These are phyloP conservation scores for Xiphorhynchus elegans DNA, from an alignment of 2,113 vertebrate genomes.

Conservation along the genomic window DNA sequence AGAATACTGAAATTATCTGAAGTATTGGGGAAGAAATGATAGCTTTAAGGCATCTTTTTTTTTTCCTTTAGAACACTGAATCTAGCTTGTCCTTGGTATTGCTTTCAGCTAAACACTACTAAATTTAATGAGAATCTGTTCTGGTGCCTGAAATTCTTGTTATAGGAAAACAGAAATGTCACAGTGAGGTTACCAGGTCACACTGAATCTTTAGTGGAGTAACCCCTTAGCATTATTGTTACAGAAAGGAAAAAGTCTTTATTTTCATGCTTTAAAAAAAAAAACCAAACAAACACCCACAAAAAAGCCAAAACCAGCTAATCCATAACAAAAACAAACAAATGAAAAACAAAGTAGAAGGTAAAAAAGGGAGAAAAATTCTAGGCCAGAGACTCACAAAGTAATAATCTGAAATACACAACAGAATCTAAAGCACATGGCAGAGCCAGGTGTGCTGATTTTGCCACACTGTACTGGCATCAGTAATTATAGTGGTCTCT, in stretches of 20 bases:
- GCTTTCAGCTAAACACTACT: not conserved
- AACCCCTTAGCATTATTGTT: not conserved
- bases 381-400: not conserved
- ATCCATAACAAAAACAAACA: not conserved
- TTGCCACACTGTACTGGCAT: not conserved
- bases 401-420: not conserved
- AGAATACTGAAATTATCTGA: not conserved
- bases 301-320: not conserved
- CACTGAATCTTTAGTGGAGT: not conserved
- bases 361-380: not conserved
- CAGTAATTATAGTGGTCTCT: not conserved
- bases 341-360: not conserved
- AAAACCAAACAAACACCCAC: not conserved
- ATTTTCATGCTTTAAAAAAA: not conserved
- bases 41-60: not conserved
- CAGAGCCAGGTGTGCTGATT: not conserved
- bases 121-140: not conserved
- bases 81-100: not conserved
- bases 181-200: not conserved
- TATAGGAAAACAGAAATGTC: not conserved
- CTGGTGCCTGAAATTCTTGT: not conserved
- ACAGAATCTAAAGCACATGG: not conserved
- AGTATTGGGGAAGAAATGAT: not conserved
- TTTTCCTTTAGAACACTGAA: not conserved
- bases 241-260: not conserved